Conservation (phyloP, 2,797 vertebrate species). For the Distichodus sexfasciatus region DNA sequence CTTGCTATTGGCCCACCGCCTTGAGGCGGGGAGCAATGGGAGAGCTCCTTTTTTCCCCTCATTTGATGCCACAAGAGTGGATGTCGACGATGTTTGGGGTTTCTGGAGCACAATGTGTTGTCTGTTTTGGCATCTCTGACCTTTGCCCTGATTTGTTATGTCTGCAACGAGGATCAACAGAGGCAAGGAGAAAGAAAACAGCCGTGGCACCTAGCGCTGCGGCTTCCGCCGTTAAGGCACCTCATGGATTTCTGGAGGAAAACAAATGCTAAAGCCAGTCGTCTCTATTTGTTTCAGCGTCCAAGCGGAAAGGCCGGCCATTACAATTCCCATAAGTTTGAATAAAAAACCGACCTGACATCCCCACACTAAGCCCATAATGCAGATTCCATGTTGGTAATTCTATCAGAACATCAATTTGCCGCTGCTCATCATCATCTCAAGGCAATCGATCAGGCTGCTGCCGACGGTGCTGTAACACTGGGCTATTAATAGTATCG, state of each 20-base stretch:
- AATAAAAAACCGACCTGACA: too few species aligned
- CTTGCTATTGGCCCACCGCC: conserved; percentile 25
- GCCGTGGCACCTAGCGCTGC: background rate
- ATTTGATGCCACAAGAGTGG: conserved; percentile 24
- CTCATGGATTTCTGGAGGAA: too few species aligned
- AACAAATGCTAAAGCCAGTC: too few species aligned
- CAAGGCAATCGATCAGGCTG: background rate
- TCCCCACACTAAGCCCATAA: background rate
- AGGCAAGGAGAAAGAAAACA: background rate
- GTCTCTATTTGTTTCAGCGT: too few species aligned
- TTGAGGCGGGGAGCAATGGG: conserved; percentile 35
- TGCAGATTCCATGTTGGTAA: background rate
- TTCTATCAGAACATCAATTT: conserved; percentile 3
- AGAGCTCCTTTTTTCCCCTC: conserved; percentile 35
- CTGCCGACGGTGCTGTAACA: conserved; percentile 33
- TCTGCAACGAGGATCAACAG: background rate
- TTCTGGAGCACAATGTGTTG: background rate
- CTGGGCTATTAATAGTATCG: conserved; percentile 70
- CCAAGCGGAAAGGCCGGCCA: too few species aligned
- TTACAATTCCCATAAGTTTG: too few species aligned
- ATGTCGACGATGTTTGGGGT: background rate
- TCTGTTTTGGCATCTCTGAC: background rate
- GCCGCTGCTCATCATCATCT: conserved; percentile 17
- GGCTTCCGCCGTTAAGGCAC: too few species aligned
- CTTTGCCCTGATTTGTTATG: conserved; percentile 2